Base-by-base conservation (phyloP, 37 sponge, comb jelly and placozoan genomes). In the Mnemiopsis leidyi region DNA sequence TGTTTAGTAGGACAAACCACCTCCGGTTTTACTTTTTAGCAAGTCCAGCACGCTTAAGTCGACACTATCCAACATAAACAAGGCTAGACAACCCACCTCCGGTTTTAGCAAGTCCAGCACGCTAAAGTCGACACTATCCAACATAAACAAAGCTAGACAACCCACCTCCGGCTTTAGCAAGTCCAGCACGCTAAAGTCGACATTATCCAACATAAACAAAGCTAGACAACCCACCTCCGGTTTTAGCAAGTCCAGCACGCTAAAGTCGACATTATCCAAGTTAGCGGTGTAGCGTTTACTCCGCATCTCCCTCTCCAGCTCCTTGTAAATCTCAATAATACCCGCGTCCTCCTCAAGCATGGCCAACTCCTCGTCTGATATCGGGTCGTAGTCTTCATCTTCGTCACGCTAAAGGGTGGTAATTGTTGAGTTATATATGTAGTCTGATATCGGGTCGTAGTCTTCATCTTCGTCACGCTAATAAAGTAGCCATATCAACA, bases 331-430 rank as follows among this genome's bases (percentile, higher is more conserved):
- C 36, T 77, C 79, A 33, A 77, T 32, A 32, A 77, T 34, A 33
- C 79, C 79, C 9, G 90, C 90, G 23, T 85, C 90, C 29, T 85
- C 90, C 90, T 85, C 90, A 23, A 85, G 39, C 90, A 85, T 85
- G 5, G 90, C 90, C 39, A 85, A 40, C 30, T 85, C 90, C 90
- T 85, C 90, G 29, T 85, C 90, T n/a, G 90, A 85, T n/a, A 85
- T 85, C 3, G 90, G 90, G 36, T 85, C 90, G 29, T 85, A 85
- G 39, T 85, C 90, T 37, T 85, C 90, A 38, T 85, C 90, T n/a
- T 85, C 90, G 0, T 85, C 90, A 0, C 36, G 38, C 82, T 71
- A 48, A 48, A 48, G 61, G 61, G 5, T 48, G 61, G 61, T 48
- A n/a, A n/a, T n/a, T n/a, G n/a, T n/a, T n/a, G n/a, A n/a, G n/a